Evolutionary conservation across 2,888 invertebrate genomes (phyloP).

Genomic region (Orthosia incerta): DNA sequence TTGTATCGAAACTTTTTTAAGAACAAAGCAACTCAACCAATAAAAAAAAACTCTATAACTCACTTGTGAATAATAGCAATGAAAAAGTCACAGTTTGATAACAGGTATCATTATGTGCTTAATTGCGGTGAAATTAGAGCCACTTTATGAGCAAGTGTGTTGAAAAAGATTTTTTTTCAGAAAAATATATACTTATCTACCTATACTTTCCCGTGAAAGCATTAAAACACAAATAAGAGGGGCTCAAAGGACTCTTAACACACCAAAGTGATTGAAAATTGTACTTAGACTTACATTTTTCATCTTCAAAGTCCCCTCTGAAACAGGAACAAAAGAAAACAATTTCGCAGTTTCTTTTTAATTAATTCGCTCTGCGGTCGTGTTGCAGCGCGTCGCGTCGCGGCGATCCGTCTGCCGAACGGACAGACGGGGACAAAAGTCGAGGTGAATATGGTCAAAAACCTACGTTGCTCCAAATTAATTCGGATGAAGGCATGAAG

Average conservation of each 20-base stretch:
- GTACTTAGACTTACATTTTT: slow-evolving; percentile 22
- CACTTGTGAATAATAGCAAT: too few species aligned
- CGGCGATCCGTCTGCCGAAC: slow-evolving; percentile 15
- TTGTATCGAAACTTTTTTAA: too few species aligned
- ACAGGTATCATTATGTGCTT: too few species aligned
- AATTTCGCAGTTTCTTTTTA: slow-evolving; percentile 41
- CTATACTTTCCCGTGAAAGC: background rate
- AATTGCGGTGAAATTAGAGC: too few species aligned
- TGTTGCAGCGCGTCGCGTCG: slow-evolving; percentile 32
- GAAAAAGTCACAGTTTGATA: too few species aligned
- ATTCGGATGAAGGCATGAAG: too few species aligned
- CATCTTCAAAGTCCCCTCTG: slow-evolving; percentile 1
- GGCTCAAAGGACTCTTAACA: background rate
- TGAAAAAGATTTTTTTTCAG: too few species aligned
- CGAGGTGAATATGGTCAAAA: background rate
- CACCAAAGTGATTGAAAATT: slow-evolving; percentile 22
- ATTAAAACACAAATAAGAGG: background rate
- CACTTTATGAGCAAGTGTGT: too few species aligned
- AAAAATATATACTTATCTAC: too few species aligned
- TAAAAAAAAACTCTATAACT: too few species aligned
- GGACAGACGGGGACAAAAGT: slow-evolving; percentile 13
- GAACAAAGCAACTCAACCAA: too few species aligned
- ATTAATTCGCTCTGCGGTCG: slow-evolving; percentile 55
- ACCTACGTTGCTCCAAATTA: too few species aligned
- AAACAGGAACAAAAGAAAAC: slow-evolving; percentile 32